phyloP scores from a whole-genome alignment of 2,113 vertebrate genomes.

The Cochlearius cochlearius region DNA sequence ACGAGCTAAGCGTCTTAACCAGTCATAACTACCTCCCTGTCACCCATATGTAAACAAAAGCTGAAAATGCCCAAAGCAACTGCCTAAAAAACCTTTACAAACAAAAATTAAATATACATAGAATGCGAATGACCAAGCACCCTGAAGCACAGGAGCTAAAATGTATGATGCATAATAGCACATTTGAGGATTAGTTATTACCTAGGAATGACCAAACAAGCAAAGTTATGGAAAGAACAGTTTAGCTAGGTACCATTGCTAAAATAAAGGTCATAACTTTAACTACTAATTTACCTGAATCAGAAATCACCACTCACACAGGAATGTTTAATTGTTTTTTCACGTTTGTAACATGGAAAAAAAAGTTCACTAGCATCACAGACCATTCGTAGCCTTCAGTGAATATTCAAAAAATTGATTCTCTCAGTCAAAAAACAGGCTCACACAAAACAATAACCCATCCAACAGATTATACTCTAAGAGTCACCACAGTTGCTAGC shows the following conservation, averaged over 20 bases:
- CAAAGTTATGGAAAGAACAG: background rate
- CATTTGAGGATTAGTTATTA: background rate
- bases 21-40: background rate
- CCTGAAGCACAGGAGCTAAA: conserved; percentile 1
- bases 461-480: background rate
- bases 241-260: background rate
- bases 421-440: background rate
- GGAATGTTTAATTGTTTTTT: background rate
- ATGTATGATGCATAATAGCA: background rate
- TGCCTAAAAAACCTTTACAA: background rate
- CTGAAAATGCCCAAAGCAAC: conserved; percentile 34
- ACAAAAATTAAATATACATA: background rate
- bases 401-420: background rate
- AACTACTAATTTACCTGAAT: background rate
- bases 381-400: background rate
- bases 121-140: conserved; percentile 6
- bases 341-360: background rate
- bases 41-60: background rate
- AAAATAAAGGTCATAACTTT: background rate
- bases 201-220: background rate
- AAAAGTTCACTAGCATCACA: background rate
- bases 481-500: background rate
- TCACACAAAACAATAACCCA: background rate
- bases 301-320: background rate
- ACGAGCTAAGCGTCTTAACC: background rate